A percentile compares a stretch with the other conserved stretches of the same genome.
phyloP scores from a whole-genome alignment of 2,888 invertebrate genomes.

The Abrostola triplasia region DNA sequence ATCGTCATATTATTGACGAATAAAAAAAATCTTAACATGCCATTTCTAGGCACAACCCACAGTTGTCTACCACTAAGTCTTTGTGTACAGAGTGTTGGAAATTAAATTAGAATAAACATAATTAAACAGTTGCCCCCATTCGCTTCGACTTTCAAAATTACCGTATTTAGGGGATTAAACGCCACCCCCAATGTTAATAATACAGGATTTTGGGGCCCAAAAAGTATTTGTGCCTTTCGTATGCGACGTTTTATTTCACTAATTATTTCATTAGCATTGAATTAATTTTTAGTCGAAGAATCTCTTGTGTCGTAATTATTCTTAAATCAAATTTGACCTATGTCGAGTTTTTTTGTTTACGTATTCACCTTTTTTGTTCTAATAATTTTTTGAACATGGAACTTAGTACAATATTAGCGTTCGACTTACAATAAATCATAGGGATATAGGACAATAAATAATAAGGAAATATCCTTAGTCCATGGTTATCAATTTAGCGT shows the following conservation, averaged over 20 bases:
- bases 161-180: constrained; percentile 73
- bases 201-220: constrained; percentile 67
- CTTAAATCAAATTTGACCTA: constrained; percentile 11
- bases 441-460: no score
- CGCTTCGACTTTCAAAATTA: constrained; percentile 75
- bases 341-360: background rate
- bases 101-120: constrained; percentile 84
- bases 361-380: background rate
- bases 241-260: constrained; percentile 63
- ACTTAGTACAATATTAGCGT: no score
- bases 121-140: constrained; percentile 78
- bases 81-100: constrained; percentile 69
- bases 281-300: constrained; percentile 56
- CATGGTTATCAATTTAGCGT: no score
- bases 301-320: constrained; percentile 20
- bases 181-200: constrained; percentile 71
- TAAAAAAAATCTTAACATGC: constrained; percentile 3
- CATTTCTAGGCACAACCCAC: constrained; percentile 27
- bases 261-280: constrained; percentile 74
- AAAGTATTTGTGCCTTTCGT: constrained; percentile 64
- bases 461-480: no score
- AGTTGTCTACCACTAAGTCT: constrained; percentile 53
- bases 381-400: background rate
- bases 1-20: no score
- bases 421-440: no score